Percentiles rank a stretch among this genome's conserved stretches.
Evolutionary conservation across 2,888 invertebrate genomes (phyloP).

Genomic region (Melieria crassipennis): DNA sequence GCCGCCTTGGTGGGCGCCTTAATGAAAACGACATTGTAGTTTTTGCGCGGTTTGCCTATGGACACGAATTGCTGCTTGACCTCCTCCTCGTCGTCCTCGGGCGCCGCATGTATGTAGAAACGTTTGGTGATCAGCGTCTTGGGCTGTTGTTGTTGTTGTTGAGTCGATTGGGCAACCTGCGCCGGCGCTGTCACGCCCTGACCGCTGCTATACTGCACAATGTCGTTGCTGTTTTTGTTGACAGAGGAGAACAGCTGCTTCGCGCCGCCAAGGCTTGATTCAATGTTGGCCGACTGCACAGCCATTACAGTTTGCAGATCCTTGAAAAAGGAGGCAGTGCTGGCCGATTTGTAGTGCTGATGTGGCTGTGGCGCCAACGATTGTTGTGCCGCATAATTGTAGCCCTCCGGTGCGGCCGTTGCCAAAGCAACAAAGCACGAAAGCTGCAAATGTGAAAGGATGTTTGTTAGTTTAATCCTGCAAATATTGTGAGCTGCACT

Average conservation of each 20-base stretch:
- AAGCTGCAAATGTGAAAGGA: constrained; percentile 31
- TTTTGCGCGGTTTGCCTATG: constrained; percentile 44
- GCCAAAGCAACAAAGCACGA: constrained; percentile 40
- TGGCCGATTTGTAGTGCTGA: constrained; percentile 8
- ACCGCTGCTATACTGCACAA: not conserved
- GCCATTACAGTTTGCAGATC: constrained; percentile 24
- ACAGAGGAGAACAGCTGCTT: not conserved
- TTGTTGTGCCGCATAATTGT: constrained; percentile 36
- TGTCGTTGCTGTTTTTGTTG: not conserved
- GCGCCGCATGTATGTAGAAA: constrained; percentile 47
- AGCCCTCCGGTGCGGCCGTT: constrained; percentile 41
- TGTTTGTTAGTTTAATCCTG: not conserved
- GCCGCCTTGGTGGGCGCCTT: constrained; percentile 42
- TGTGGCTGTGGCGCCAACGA: not conserved
- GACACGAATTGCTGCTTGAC: constrained; percentile 38
- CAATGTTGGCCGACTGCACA: constrained; percentile 1
- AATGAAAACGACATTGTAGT: constrained; percentile 49
- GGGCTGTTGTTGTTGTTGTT: constrained; percentile 29
- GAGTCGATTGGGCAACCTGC: not conserved
- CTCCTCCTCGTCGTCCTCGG: constrained; percentile 46
- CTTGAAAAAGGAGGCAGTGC: constrained; percentile 1
- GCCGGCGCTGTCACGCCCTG: not conserved
- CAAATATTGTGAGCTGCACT: not conserved
- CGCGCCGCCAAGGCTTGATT: not conserved
- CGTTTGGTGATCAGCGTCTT: constrained; percentile 40